phyloP scores from a whole-genome alignment of 1,140 invertebrate species.

The Heliconius himera region DNA sequence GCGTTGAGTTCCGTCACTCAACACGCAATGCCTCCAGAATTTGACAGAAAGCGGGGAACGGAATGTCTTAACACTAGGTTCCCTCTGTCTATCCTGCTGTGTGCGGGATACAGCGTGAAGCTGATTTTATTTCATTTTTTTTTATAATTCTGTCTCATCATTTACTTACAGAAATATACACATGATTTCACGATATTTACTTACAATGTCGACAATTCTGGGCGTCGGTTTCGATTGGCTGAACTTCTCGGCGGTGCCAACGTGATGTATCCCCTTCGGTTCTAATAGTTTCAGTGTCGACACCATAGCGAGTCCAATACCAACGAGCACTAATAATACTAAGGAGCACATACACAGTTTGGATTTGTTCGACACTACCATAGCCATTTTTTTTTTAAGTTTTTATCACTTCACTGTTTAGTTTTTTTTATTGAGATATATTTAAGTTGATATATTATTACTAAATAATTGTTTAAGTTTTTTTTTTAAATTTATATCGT shows the following conservation, averaged over 20 bases:
- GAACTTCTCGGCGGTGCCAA: slow-evolving; percentile 57
- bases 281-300: slow-evolving; percentile 81
- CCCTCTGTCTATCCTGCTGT: too few species aligned
- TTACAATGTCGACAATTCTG: slow-evolving; percentile 51
- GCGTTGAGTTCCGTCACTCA: too few species aligned
- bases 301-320: slow-evolving; percentile 80
- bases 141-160: background rate
- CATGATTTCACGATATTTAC: slow-evolving; percentile 26
- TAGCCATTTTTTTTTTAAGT: slow-evolving; percentile 81
- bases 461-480: too few species aligned
- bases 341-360: slow-evolving; percentile 82
- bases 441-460: too few species aligned
- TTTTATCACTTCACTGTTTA: slow-evolving; percentile 1
- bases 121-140: too few species aligned
- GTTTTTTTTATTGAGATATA: too few species aligned
- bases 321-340: slow-evolving; percentile 79
- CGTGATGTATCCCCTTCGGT: slow-evolving; percentile 43
- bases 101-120: too few species aligned
- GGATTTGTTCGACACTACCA: slow-evolving; percentile 83
- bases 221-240: slow-evolving; percentile 56
- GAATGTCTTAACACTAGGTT: too few species aligned
- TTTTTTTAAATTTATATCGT: too few species aligned
- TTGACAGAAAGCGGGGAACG: too few species aligned
- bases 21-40: too few species aligned
- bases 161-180: background rate